Base-by-base conservation (phyloP, 2,888 invertebrate species). In the Scrobipalpa atriplicella region DNA sequence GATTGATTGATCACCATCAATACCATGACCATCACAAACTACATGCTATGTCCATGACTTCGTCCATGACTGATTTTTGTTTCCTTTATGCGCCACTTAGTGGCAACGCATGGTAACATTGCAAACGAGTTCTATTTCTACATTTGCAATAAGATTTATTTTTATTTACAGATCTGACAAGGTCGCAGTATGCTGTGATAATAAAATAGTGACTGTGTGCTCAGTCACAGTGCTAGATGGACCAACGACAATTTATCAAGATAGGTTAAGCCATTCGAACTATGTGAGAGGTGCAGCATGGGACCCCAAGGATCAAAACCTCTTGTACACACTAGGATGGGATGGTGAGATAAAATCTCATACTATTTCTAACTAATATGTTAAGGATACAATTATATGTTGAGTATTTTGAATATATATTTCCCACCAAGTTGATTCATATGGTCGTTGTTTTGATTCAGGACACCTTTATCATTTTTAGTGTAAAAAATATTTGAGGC, bases 271-370 rank as follows among this genome's bases (percentile, higher is more conserved):
- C 71, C 92, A 92, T 69, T 83, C 70, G 36, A 93, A 94, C 74
- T 93, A 90, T 75, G 93, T 94, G 0, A 85, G 94, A 69, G 94
- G 94, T 10, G 70, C 93, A 7, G 89, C 93, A 0, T 95, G 94
- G 94, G 89, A 90, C 72, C 70, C 79, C 6, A 78, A 77, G 2
- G 81, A 86, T 1, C 75, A 75, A 19, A 78, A 83, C 62, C 72
- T 81, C 29, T 84, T 95, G 0, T 90, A 93, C 72, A 89, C 94
- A 0, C 92, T 94, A 18, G 94, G 94, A n/a, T 95, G 94, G 94
- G 94, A 94, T 73, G 89, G 90, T 61, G 83, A 85, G 70, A 77
- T 94, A 16, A 83, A 85, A 68, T 81, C 83, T 11, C 94, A 94
- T 70, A 76, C 13, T 6, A 38, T 38, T 38, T 29, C 16, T 63